These are phyloP conservation scores for Polymixis lichenea DNA, from an alignment of 2,888 invertebrate species.

Conservation along the genomic window DNA sequence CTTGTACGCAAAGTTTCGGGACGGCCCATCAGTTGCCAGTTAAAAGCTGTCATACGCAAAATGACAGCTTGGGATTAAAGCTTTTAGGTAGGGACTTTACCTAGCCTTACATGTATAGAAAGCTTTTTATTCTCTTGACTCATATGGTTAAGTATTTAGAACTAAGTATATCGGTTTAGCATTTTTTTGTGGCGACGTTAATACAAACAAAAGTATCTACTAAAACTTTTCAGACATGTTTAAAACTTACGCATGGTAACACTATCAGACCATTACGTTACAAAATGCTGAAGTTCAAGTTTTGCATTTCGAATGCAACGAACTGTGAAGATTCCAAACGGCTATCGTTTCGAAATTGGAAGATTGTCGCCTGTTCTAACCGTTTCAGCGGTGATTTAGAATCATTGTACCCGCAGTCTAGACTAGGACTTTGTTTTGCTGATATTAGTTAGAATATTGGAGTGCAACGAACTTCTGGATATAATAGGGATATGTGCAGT, in stretches of 20 bases:
- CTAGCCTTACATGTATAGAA: background rate
- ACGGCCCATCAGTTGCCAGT: background rate
- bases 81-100: background rate
- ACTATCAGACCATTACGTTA: constrained; percentile 1
- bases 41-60: constrained; percentile 11
- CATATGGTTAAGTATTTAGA: too few species aligned
- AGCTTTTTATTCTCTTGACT: background rate
- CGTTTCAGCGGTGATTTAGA: constrained; percentile 31
- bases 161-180: background rate
- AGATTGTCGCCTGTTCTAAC: constrained; percentile 36
- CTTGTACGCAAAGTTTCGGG: constrained; percentile 11
- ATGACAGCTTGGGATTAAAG: background rate
- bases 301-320: constrained; percentile 41
- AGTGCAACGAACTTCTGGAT: constrained; percentile 29
- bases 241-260: background rate
- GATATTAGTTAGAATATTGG: constrained; percentile 2
- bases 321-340: constrained; percentile 26
- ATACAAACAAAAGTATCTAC: background rate
- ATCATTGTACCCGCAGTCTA: constrained; percentile 43
- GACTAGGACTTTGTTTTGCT: constrained; percentile 32
- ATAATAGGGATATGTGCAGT: background rate
- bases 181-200: background rate
- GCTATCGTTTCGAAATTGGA: constrained; percentile 33
- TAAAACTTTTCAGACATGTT: background rate
- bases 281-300: constrained; percentile 34